Conservation (phyloP, 2,113 vertebrate species). For the Lanius ludovicianus region DNA sequence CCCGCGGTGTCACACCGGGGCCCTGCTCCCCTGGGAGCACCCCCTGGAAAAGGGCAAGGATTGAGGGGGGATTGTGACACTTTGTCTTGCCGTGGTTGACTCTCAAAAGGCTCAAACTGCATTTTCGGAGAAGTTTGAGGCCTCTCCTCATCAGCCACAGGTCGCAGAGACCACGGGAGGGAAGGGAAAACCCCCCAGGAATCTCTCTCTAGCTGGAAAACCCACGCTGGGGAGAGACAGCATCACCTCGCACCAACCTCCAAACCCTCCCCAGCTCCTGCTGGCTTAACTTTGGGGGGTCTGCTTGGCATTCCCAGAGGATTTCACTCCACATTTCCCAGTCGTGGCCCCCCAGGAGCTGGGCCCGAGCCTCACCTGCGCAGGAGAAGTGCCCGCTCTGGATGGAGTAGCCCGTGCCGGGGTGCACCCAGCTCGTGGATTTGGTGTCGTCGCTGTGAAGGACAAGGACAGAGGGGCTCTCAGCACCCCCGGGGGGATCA, state of each 20-base stretch:
- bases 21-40: not conserved
- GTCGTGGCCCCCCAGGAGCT: fast-evolving
- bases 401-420: slow-evolving; percentile 47
- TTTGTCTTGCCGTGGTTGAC: fast-evolving
- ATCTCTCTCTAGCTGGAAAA: not conserved
- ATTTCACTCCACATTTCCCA: not conserved
- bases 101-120: fast-evolving
- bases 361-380: slow-evolving; percentile 49
- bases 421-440: slow-evolving; percentile 76
- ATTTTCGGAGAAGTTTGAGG: not conserved
- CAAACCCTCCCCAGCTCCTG: not conserved
- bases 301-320: not conserved
- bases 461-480: not conserved
- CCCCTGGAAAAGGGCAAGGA: not conserved
- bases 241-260: fast-evolving
- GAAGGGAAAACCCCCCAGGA: not conserved
- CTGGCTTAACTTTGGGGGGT: not conserved
- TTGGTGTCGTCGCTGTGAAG: slow-evolving; percentile 72
- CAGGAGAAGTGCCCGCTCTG: slow-evolving; percentile 71
- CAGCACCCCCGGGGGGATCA: not conserved
- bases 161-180: not conserved
- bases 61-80: fast-evolving
- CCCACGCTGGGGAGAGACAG: fast-evolving
- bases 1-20: not conserved
- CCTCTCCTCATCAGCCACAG: not conserved